Percentiles rank a stretch among this genome's conserved stretches.
Conservation (phyloP, 1,140 invertebrate species). For the Akabosia matsudoensis region DNA sequence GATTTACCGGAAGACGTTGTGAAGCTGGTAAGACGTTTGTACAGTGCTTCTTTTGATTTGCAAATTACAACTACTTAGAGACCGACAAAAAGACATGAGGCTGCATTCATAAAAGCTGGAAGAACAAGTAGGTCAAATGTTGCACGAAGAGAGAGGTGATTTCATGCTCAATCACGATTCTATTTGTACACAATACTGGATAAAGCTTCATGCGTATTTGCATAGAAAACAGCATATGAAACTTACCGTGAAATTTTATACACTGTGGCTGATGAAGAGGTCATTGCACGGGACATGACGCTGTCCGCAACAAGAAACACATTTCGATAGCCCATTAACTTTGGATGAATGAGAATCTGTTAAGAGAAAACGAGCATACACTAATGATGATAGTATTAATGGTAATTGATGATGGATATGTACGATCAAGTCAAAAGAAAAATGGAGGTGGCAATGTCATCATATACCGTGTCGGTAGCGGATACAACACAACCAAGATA, state of each 20-base stretch:
- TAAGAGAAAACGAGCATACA: neutral
- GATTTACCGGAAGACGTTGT: constrained; percentile 75
- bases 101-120: neutral
- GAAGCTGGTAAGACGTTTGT: constrained; percentile 70
- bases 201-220: neutral
- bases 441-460: neutral
- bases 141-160: neutral
- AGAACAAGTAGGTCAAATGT: neutral
- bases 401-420: neutral
- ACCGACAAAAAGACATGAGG: neutral
- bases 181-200: neutral
- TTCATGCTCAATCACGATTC: neutral
- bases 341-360: neutral
- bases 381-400: neutral
- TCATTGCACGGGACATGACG: neutral
- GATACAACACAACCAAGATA: neutral
- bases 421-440: no score
- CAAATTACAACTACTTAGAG: neutral
- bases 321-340: neutral
- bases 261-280: neutral
- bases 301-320: no score
- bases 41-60: neutral
- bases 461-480: neutral
- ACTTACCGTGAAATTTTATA: no score
- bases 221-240: no score